A percentile compares a stretch with the other conserved stretches of the same genome.
phyloP scores from a whole-genome alignment of 2,797 vertebrate species.

The Syngnathus rostellatus region DNA sequence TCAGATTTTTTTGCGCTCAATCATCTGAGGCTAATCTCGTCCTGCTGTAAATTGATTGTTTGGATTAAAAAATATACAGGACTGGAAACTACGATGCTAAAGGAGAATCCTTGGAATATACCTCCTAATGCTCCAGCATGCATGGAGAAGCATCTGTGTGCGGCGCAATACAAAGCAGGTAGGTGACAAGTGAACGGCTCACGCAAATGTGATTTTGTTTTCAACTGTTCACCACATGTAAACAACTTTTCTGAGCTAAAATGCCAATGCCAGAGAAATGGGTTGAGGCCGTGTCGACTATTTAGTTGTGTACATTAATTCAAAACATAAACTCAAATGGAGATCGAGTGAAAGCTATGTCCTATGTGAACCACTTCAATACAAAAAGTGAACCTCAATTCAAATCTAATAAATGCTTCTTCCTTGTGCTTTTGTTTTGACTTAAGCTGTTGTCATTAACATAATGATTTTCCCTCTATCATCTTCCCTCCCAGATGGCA shows the following conservation, averaged over 20 bases:
- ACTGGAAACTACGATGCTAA: slow-evolving; percentile 59
- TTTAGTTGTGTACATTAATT: no score
- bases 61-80: slow-evolving; percentile 49
- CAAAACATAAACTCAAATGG: not conserved
- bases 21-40: not conserved
- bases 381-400: no score
- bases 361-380: not conserved
- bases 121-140: slow-evolving; percentile 86
- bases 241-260: not conserved
- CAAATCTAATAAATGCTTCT: no score
- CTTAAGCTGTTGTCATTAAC: not conserved
- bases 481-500: slow-evolving; percentile 69
- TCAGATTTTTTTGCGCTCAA: not conserved
- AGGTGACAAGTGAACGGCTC: slow-evolving; percentile 14
- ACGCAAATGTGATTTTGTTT: not conserved
- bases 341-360: not conserved
- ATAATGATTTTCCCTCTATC: not conserved
- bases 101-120: slow-evolving; percentile 79
- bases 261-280: not conserved
- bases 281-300: not conserved
- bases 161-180: slow-evolving; percentile 77
- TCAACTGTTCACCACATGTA: not conserved
- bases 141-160: slow-evolving; percentile 87
- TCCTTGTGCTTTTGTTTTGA: no score
- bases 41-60: not conserved